A percentile compares a stretch with the other conserved stretches of the same genome.
Conservation (phyloP, 2,888 invertebrate species). For the Siphonodentalium dalli region DNA sequence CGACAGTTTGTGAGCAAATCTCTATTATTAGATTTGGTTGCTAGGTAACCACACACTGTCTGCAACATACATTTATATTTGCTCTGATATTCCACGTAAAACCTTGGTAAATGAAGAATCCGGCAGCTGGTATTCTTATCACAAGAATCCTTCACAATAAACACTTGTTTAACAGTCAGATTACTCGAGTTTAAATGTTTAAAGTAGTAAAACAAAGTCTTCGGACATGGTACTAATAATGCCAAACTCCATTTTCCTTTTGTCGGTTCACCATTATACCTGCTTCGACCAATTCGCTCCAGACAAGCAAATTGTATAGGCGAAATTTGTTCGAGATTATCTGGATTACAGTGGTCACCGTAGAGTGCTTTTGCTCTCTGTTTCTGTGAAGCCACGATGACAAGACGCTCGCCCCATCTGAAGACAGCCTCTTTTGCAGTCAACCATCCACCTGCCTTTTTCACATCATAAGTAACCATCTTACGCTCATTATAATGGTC, state of each 20-base stretch:
- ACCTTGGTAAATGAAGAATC: slow-evolving; percentile 65
- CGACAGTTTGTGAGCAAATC: slow-evolving; percentile 69
- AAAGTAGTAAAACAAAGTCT: slow-evolving; percentile 73
- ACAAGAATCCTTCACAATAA: slow-evolving; percentile 17
- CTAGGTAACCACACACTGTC: slow-evolving; percentile 64
- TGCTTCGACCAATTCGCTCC: slow-evolving; percentile 78
- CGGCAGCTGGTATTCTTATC: slow-evolving; percentile 31
- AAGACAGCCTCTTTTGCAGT: too few relatives aligned
- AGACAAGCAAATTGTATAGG: slow-evolving; percentile 75
- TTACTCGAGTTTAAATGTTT: slow-evolving; percentile 1
- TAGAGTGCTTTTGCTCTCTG: slow-evolving; percentile 71
- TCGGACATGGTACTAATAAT: slow-evolving; percentile 58
- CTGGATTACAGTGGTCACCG: slow-evolving; percentile 64
- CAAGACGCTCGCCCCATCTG: slow-evolving; percentile 73
- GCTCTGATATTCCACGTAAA: slow-evolving; percentile 71
- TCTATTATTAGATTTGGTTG: slow-evolving; percentile 69
- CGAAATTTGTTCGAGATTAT: slow-evolving; percentile 63
- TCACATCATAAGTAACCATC: too few relatives aligned
- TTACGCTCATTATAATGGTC: too few relatives aligned
- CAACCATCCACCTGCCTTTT: too few relatives aligned
- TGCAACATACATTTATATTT: slow-evolving; percentile 69
- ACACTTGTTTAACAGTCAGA: slow-evolving; percentile 25
- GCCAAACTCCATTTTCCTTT: slow-evolving; percentile 71
- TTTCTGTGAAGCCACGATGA: slow-evolving; percentile 76
- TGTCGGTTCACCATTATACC: slow-evolving; percentile 75